Conservation (phyloP, 2,113 vertebrate genomes). For the Lycocorax pyrrhopterus region DNA sequence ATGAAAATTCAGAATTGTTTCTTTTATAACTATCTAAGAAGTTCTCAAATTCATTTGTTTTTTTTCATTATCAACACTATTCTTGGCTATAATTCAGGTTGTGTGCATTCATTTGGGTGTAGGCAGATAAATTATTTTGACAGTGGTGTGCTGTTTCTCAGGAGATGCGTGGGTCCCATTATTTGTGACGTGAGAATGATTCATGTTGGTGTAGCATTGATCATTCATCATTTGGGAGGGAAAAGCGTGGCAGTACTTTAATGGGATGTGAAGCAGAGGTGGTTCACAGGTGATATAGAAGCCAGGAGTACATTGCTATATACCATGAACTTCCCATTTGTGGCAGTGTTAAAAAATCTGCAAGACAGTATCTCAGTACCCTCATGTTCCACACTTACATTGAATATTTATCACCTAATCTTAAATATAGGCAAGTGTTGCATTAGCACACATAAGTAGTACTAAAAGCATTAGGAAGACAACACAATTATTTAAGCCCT, state of each 20-base stretch:
- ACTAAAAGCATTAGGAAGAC: neutral
- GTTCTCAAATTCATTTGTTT: neutral
- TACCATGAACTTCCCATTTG: neutral
- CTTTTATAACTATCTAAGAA: neutral
- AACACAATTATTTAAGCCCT: neutral
- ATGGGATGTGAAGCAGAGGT: neutral
- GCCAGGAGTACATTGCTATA: neutral
- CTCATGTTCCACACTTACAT: rapidly evolving
- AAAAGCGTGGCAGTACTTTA: neutral
- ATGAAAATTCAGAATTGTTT: neutral
- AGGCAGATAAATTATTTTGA: conserved; percentile 44
- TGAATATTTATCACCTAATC: neutral
- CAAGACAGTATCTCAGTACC: neutral
- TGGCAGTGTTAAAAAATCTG: neutral
- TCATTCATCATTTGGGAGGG: neutral
- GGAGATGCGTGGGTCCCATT: neutral
- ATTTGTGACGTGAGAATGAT: neutral
- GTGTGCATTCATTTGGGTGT: neutral
- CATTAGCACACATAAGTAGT: neutral
- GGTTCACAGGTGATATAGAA: neutral
- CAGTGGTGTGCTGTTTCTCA: neutral
- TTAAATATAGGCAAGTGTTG: neutral
- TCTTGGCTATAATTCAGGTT: neutral
- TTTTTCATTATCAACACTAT: neutral
- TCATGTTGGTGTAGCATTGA: neutral